Evolutionary conservation across 1,140 invertebrate species (phyloP), one percentile per base, ranked within the genome.

Genomic region (Eueides isabella): DNA sequence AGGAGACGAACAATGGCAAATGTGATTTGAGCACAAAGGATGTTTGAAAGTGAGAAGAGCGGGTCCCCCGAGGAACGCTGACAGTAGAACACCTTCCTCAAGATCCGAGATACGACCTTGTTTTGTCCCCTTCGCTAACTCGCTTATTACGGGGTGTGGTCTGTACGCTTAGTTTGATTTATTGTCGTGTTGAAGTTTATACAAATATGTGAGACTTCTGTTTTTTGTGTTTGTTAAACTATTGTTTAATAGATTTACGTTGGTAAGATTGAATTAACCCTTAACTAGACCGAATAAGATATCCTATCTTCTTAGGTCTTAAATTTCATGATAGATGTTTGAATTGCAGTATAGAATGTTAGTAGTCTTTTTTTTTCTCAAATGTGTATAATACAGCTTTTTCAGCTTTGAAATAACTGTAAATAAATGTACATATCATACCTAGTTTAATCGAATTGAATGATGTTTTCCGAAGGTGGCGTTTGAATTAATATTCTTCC

Each of bases 31-130:
- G 76, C 80, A 82, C 84, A 84, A 85, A 83, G 73, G 78, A 67
- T 67, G 72, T 71, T 72, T 70, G 48, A 28, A 61, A 63, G 61
- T 33, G 72, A 74, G 55, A 26, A 41, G 70, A 72, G 33, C 44
- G 73, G 73, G 55, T 69, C 69, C 74, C 33, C 44, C 30, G 76
- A 82, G 74, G 78, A 72, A 71, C 62, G 68, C 67, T 61, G 76
- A 66, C 66, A 74, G 55, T 68, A 67, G 67, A 62, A 74, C 76
- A 74, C 71, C 73, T 55, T 71, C 62, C 74, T 80, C 75, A 79
- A 82, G 80, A 85, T 85, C 78, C 74, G 73, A 83, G 84, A 85
- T 86, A 84, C 81, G 86, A 85, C 86, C 86, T 86, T 83, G 82
- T 80, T 77, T 31, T 62, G 74, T 79, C 78, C 81, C 81, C 72